A percentile compares a stretch with the other conserved stretches of the same genome.
phyloP scores from a whole-genome alignment of 2,888 invertebrate species.

The Lycophotia porphyrea region DNA sequence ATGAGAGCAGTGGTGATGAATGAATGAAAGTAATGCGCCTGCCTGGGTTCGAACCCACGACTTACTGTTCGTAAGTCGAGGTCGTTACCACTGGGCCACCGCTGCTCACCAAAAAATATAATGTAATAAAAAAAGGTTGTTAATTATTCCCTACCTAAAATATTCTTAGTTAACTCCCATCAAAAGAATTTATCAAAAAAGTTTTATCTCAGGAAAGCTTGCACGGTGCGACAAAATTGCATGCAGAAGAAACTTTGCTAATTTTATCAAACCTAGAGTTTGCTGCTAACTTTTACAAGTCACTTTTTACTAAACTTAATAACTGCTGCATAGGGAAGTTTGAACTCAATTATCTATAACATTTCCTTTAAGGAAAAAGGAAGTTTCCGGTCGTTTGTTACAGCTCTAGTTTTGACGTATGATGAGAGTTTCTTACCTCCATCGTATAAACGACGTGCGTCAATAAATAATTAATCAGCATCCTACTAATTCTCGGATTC shows the following conservation, averaged over 20 bases:
- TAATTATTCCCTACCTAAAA: background rate
- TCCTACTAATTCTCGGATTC: background rate
- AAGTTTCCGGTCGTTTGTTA: background rate
- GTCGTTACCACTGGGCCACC: too few species aligned
- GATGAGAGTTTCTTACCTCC: background rate
- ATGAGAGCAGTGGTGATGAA: too few species aligned
- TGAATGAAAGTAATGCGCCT: too few species aligned
- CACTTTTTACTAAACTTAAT: conserved; percentile 34
- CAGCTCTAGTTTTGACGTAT: conserved; percentile 7
- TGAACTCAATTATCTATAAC: conserved; percentile 21
- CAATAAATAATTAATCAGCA: background rate
- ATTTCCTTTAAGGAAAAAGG: background rate
- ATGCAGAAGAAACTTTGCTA: conserved; percentile 40
- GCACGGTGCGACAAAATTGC: conserved; percentile 25
- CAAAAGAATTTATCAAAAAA: conserved; percentile 11
- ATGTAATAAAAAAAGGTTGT: background rate
- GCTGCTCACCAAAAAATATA: too few species aligned
- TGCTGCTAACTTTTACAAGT: conserved; percentile 31
- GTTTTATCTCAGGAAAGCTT: conserved; percentile 1
- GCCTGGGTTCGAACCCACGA: too few species aligned
- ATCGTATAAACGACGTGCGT: background rate
- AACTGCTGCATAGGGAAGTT: conserved; percentile 20
- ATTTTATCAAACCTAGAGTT: conserved; percentile 41
- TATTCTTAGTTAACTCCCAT: background rate
- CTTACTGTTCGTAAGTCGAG: too few species aligned